Evolutionary conservation across 2,888 invertebrate species (phyloP).

Genomic region (Meghimatium bilineatum): DNA sequence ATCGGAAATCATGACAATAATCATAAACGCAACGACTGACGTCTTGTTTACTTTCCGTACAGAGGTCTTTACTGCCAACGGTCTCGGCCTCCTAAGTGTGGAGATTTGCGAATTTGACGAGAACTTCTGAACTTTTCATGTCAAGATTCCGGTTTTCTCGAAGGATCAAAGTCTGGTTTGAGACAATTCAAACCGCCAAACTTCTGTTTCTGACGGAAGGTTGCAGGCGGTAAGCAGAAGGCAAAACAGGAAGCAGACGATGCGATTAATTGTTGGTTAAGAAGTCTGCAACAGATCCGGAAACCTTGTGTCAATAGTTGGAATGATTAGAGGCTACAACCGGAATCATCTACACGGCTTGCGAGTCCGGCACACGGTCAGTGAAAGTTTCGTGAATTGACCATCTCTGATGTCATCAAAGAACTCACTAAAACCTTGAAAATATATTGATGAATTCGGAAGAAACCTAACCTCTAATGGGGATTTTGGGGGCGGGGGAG

Average conservation of each 20-base stretch:
- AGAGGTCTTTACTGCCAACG: too few relatives aligned
- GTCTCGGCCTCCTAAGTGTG: too few relatives aligned
- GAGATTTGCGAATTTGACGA: too few relatives aligned
- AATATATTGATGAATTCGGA: neutral
- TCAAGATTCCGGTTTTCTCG: too few relatives aligned
- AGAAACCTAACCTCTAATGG: too few relatives aligned
- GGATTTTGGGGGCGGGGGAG: too few relatives aligned
- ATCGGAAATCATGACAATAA: too few relatives aligned
- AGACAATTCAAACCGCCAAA: too few relatives aligned
- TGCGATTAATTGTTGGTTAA: neutral
- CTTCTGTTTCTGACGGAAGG: neutral
- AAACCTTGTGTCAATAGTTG: neutral
- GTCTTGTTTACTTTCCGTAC: too few relatives aligned
- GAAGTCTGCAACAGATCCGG: neutral
- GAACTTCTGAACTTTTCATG: too few relatives aligned
- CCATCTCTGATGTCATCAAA: neutral
- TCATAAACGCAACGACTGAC: too few relatives aligned
- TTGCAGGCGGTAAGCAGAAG: neutral
- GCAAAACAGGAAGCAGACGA: neutral
- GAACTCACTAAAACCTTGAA: neutral
- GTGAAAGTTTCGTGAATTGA: neutral
- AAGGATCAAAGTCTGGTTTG: too few relatives aligned
- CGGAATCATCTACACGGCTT: neutral
- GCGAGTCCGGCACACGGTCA: neutral
- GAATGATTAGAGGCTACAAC: neutral